Conservation (phyloP, 1,140 invertebrate species). For the Sinella curviseta region DNA sequence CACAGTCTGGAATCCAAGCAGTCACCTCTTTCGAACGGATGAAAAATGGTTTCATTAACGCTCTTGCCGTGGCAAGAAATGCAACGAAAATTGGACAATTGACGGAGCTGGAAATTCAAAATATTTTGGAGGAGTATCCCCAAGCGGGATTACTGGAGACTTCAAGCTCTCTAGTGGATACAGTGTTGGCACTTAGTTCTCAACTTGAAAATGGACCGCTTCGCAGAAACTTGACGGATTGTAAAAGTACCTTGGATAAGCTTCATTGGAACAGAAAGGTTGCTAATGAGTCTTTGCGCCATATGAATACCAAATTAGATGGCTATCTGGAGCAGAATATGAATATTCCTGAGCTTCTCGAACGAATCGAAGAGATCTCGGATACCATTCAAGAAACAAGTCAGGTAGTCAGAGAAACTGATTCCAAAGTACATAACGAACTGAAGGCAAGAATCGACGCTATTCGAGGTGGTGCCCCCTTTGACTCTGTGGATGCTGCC, state of each 20-base stretch:
- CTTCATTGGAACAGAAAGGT: conserved; percentile 32
- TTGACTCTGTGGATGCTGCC: conserved; percentile 29
- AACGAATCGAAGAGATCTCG: conserved; percentile 35
- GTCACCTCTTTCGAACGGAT: conserved; percentile 42
- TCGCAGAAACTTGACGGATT: conserved; percentile 6
- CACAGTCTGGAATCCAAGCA: background rate
- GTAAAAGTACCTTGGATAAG: conserved; percentile 13
- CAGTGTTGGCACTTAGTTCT: conserved; percentile 19
- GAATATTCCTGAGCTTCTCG: conserved; percentile 32
- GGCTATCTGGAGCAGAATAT: conserved; percentile 24
- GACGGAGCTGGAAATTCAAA: background rate
- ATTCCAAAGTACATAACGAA: conserved; percentile 29
- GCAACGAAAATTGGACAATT: conserved; percentile 11
- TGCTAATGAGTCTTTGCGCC: conserved; percentile 33
- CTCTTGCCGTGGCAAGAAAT: conserved; percentile 33
- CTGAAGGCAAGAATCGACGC: conserved; percentile 30
- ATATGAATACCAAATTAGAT: conserved; percentile 17
- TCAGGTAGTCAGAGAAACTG: conserved; percentile 29
- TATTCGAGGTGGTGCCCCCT: conserved; percentile 24
- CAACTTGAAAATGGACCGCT: conserved; percentile 28
- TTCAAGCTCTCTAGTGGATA: conserved; percentile 24
- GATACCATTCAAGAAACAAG: conserved; percentile 27
- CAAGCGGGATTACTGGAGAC: background rate
- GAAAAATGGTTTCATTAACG: conserved; percentile 34
- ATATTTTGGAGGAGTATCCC: background rate